Conservation (phyloP, 2,797 vertebrate species). For the Melanotaenia boesemani region DNA sequence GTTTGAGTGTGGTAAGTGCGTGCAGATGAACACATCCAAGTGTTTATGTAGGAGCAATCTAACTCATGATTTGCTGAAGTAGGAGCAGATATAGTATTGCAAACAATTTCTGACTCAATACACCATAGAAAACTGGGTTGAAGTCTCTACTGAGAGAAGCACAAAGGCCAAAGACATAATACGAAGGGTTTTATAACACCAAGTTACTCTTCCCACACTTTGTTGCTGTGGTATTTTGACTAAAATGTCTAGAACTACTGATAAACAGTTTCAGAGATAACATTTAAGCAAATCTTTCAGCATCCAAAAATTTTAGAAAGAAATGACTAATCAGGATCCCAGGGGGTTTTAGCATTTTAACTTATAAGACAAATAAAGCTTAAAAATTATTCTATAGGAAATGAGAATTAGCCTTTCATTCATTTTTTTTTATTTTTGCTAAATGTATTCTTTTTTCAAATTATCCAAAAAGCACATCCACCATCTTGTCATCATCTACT, state of each 20-base stretch:
- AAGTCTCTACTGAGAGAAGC: conserved; percentile 9
- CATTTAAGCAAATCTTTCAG: conserved; percentile 14
- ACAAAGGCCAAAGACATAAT: not conserved
- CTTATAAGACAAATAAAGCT: conserved; percentile 60
- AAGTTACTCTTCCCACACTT: not conserved
- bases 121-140: not conserved
- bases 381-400: conserved; percentile 52
- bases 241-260: not conserved
- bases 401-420: conserved; percentile 33
- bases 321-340: conserved; percentile 35
- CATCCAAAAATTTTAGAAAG: conserved; percentile 19
- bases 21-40: conserved; percentile 34
- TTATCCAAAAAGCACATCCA: conserved; percentile 37
- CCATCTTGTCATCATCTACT: conserved; percentile 28
- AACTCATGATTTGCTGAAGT: conserved; percentile 31
- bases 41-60: conserved; percentile 39
- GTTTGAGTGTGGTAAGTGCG: conserved; percentile 58
- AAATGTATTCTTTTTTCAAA: conserved; percentile 54
- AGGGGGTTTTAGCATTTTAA: conserved; percentile 51
- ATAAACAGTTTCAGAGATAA: conserved; percentile 8
- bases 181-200: conserved; percentile 5
- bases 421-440: conserved; percentile 34
- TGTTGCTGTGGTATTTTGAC: conserved; percentile 7
- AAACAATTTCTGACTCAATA: conserved; percentile 24
- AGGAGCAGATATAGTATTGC: conserved; percentile 2